These are phyloP conservation scores for Drosophila histrio DNA, from an alignment of 2,888 invertebrate species.

Conservation along the genomic window DNA sequence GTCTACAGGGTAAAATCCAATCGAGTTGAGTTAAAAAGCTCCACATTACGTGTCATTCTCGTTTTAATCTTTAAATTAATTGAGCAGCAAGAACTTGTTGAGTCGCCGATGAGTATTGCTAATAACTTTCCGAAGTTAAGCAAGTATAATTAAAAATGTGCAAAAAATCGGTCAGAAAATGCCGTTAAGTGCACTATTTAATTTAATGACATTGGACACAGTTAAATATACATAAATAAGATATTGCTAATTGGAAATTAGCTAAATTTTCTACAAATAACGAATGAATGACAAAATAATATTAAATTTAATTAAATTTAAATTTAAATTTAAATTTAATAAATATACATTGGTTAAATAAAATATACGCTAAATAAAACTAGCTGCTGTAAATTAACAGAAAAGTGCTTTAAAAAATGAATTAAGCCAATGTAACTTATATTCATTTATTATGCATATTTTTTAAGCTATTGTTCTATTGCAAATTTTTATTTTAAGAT, in stretches of 20 bases:
- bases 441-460: constrained; percentile 16
- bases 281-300: not conserved
- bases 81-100: not conserved
- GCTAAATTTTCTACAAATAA: not conserved
- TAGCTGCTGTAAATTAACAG: not conserved
- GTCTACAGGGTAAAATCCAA: not conserved
- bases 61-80: not conserved
- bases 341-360: too few species aligned
- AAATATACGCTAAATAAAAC: not conserved
- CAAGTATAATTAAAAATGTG: not conserved
- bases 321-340: too few species aligned
- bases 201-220: not conserved
- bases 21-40: not conserved
- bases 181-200: constrained; percentile 1
- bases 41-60: not conserved
- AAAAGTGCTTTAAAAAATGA: not conserved
- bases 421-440: not conserved
- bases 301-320: not conserved
- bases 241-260: not conserved
- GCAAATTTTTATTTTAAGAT: not conserved
- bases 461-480: constrained; percentile 2
- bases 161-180: not conserved
- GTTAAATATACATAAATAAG: not conserved
- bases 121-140: not conserved
- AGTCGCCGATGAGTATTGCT: not conserved